Percentiles rank a stretch among this genome's conserved stretches.
Conservation (phyloP, 2,888 invertebrate genomes). For the Orthosia gracilis region DNA sequence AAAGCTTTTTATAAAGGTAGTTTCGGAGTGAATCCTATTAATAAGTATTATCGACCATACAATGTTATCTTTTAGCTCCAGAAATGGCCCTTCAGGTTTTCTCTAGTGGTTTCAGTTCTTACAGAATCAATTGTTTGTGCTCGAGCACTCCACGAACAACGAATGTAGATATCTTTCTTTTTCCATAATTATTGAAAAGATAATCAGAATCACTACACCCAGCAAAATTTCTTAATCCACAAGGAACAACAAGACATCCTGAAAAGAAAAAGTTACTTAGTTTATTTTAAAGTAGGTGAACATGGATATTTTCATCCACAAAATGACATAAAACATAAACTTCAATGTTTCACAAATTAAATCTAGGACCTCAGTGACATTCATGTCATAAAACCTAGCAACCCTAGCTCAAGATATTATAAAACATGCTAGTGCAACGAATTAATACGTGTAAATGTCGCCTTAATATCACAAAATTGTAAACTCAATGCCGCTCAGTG, state of each 20-base stretch:
- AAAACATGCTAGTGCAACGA: slow-evolving; percentile 29
- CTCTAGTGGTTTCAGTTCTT: background rate
- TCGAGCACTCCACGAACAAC: background rate
- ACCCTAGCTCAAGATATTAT: slow-evolving; percentile 46
- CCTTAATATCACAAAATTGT: slow-evolving; percentile 52
- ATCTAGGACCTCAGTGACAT: background rate
- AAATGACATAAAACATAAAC: too few species aligned
- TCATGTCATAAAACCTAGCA: slow-evolving; percentile 8
- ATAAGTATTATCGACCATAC: too few species aligned
- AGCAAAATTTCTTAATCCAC: too few species aligned
- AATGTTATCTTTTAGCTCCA: background rate
- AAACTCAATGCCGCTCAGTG: slow-evolving; percentile 33
- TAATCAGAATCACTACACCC: too few species aligned
- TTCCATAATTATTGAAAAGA: too few species aligned
- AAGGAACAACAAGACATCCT: too few species aligned
- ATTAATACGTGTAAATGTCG: slow-evolving; percentile 60
- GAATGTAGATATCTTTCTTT: too few species aligned
- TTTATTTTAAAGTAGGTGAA: too few species aligned
- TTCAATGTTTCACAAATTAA: too few species aligned
- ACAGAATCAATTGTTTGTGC: background rate
- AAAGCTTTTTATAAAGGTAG: background rate
- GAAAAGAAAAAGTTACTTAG: too few species aligned
- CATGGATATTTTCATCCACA: too few species aligned
- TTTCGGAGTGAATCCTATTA: background rate
- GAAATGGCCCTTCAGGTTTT: background rate